phyloP scores from a whole-genome alignment of 1,140 invertebrate species.

The Drosophila kepulauana region DNA sequence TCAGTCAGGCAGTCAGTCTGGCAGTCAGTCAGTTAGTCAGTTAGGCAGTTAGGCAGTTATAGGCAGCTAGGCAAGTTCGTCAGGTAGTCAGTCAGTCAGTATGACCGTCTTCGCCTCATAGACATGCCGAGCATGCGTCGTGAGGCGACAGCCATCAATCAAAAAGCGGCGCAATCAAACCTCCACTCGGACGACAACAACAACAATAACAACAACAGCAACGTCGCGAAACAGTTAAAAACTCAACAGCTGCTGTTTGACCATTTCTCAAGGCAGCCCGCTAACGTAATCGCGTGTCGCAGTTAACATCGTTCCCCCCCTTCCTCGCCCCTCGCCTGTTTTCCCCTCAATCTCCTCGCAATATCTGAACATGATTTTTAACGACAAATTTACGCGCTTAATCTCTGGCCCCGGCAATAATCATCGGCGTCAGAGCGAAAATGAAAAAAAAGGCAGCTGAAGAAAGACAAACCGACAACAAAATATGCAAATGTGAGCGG shows the following conservation, averaged over 20 bases:
- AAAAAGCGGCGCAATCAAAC: constrained; percentile 70
- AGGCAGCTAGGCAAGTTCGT: constrained; percentile 5
- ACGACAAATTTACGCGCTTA: constrained; percentile 83
- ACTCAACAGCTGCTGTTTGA: constrained; percentile 65
- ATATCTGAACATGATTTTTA: constrained; percentile 79
- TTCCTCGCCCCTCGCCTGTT: not conserved
- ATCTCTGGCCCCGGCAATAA: constrained; percentile 60
- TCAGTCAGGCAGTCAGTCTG: constrained; percentile 27
- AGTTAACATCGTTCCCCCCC: constrained; percentile 7
- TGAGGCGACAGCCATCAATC: constrained; percentile 81
- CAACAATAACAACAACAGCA: constrained; percentile 25
- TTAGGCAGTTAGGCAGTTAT: constrained; percentile 17
- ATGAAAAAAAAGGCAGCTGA: not conserved
- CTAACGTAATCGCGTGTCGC: constrained; percentile 45
- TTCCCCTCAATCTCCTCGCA: constrained; percentile 3
- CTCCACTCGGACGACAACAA: constrained; percentile 1
- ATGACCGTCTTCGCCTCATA: constrained; percentile 43
- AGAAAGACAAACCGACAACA: constrained; percentile 51
- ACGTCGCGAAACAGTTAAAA: constrained; percentile 50
- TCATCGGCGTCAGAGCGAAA: constrained; percentile 37
- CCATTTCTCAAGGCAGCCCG: constrained; percentile 27
- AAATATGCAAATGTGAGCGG: constrained; percentile 78
- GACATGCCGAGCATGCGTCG: constrained; percentile 76
- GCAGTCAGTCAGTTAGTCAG: constrained; percentile 14
- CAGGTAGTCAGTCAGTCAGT: constrained; percentile 39